Base-by-base conservation (phyloP, 1,140 invertebrate species). In the Drosophila albomicans region DNA sequence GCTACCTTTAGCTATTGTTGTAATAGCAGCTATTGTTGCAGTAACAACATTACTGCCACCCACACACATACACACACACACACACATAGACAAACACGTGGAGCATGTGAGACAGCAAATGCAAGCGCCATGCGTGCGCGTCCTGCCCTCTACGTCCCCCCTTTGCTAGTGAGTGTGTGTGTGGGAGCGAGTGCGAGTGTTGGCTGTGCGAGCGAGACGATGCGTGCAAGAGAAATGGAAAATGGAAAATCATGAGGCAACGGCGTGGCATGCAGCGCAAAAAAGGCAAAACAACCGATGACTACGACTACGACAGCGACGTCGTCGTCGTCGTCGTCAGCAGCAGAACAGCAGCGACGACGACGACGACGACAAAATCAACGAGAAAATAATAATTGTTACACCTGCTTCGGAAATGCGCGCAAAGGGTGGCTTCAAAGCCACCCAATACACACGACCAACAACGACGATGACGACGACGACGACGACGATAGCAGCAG, bases 311-410 rank as follows among this genome's bases (percentile, higher is more conserved):
- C 59, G 13, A 35, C 46, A 28, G 10, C 63, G 35, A 1, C 54
- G 64, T 13, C 65, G 54, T 48, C 65, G 46, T 28, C 68, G 20
- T 52, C 43, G 45, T 2, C 69, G 13, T 16, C 69, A 28, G n/a
- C 68, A 11, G 20, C 75, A 61, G 46, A 16, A 16, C 16, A 16
- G 16, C 16, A 16, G 16, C 16, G 20, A 25, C 20, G 20, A 25
- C 73, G 45, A 35, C 76, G 58, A 58, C 75, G 70, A 67, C 67
- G 73, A 79, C 85, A 89, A 89, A 89, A 89, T 90, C 85, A 89
- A 89, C 85, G 85, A 85, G 85, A 89, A 89, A 89, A 89, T 89
- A 89, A 89, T 89, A 89, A 89, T 89, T 89, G 85, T 89, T 89
- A 89, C 85, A 89, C 85, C 85, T 89, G 85, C 85, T 89, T 89